These are phyloP conservation scores for Clarias platycephalus DNA, from an alignment of 2,797 vertebrate species.

Conservation along the genomic window DNA sequence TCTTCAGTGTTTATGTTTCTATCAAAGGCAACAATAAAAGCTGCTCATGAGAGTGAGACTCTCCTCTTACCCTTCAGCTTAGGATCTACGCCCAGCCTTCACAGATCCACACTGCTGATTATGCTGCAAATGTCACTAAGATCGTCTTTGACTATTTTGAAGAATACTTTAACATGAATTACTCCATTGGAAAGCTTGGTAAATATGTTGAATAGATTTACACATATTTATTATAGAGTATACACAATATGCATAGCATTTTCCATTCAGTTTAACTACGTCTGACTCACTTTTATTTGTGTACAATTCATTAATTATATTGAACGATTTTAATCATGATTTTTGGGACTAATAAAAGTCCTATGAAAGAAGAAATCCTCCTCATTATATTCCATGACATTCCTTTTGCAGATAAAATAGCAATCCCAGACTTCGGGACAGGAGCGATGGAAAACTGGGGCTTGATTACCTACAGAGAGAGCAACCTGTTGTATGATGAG, in stretches of 20 bases:
- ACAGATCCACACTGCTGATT: constrained; percentile 81
- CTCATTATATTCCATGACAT: constrained; percentile 12
- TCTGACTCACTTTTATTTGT: background rate
- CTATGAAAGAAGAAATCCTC: background rate
- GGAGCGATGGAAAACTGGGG: constrained; percentile 99
- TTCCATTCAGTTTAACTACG: background rate
- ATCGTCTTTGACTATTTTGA: constrained; percentile 88
- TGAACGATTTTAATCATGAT: background rate
- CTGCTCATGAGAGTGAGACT: background rate
- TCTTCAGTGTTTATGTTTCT: constrained; percentile 24
- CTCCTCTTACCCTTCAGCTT: constrained; percentile 70
- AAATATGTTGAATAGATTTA: constrained; percentile 34
- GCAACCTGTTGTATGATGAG: constrained; percentile 87
- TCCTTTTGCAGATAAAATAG: constrained; percentile 85
- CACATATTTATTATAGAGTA: background rate
- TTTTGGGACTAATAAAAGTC: too few species aligned
- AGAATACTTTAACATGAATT: constrained; percentile 84
- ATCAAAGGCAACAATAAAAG: background rate
- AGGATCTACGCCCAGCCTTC: constrained; percentile 85
- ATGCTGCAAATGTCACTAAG: constrained; percentile 85
- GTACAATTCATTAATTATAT: background rate
- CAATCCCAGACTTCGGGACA: constrained; percentile 96
- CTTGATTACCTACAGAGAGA: constrained; percentile 92
- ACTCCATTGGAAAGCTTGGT: constrained; percentile 92
- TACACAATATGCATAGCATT: background rate